Percentiles rank a stretch among this genome's conserved stretches.
phyloP scores from a whole-genome alignment of 2,888 invertebrate genomes.

The Scelioninae gen. 2 region DNA sequence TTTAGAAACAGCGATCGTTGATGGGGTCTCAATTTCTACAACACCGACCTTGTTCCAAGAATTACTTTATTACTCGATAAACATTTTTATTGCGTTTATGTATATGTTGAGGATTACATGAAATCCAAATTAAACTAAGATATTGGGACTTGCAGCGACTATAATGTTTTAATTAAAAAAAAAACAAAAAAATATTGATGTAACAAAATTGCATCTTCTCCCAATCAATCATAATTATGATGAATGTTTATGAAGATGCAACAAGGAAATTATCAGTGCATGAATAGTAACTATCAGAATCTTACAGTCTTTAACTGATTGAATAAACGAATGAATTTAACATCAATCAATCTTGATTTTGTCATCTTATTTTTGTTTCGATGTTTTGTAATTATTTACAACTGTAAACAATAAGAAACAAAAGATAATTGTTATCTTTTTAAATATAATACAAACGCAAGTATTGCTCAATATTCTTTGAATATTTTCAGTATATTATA shows the following conservation, averaged over 20 bases:
- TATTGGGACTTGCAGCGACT: no score
- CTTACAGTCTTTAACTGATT: not conserved
- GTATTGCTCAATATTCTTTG: no score
- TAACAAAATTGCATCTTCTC: not conserved
- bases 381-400: not conserved
- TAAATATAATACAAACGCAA: no score
- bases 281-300: not conserved
- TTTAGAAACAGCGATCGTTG: not conserved
- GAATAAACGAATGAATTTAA: not conserved
- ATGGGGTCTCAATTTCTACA: conserved; percentile 15
- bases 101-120: conserved; percentile 1
- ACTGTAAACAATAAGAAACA: no score
- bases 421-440: no score
- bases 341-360: not conserved
- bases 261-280: not conserved
- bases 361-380: not conserved
- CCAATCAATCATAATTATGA: not conserved
- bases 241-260: not conserved
- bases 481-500: no score
- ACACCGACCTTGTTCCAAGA: conserved; percentile 15
- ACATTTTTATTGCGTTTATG: conserved; percentile 17
- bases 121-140: conserved; percentile 1
- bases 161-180: no score
- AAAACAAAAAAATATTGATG: no score
- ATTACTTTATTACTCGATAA: conserved; percentile 17